Conservation (phyloP, 2,113 vertebrate genomes). For the Pachyramphus minor region DNA sequence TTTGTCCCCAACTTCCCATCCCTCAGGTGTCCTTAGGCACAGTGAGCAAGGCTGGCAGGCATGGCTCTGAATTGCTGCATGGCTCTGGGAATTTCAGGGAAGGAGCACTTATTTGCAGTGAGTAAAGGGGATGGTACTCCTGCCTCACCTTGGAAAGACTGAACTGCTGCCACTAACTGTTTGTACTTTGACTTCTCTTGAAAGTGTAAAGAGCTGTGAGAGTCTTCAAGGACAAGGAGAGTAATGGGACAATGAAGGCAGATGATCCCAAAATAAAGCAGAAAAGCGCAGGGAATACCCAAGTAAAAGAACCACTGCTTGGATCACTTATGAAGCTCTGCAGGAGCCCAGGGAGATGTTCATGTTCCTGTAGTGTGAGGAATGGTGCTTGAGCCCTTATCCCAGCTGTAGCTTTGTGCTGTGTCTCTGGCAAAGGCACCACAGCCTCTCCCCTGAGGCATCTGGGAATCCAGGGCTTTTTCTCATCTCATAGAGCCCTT, state of each 20-base stretch:
- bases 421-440: not conserved
- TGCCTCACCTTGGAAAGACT: not conserved
- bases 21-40: not conserved
- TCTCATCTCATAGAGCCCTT: not conserved
- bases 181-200: not conserved
- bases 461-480: not conserved
- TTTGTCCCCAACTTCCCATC: not conserved
- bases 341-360: not conserved
- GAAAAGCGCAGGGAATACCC: not conserved
- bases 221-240: not conserved
- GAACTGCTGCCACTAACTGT: not conserved
- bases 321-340: not conserved
- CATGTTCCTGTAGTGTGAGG: not conserved
- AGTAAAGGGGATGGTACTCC: fast-evolving
- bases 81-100: not conserved
- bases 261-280: not conserved
- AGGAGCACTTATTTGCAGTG: not conserved
- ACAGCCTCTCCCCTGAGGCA: not conserved
- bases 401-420: not conserved
- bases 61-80: not conserved
- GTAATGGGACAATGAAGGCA: not conserved
- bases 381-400: not conserved
- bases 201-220: not conserved
- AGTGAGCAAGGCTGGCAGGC: not conserved
- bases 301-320: not conserved